phyloP scores from a whole-genome alignment of 53 echinoderm and acorn worm species.

The Arbacia lixula region DNA sequence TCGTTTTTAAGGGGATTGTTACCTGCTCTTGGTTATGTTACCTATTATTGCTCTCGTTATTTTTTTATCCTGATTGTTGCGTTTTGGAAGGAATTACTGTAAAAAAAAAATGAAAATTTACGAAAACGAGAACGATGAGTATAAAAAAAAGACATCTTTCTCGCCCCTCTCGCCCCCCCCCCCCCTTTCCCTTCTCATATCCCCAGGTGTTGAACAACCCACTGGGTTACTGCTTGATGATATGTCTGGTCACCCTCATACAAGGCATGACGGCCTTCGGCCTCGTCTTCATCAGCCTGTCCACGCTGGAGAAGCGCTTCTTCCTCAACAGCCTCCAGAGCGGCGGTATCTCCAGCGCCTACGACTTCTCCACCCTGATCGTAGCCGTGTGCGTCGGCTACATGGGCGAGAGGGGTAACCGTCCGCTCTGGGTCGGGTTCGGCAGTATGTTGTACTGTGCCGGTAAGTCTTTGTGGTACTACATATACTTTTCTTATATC shows the following conservation, averaged over 20 bases:
- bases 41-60: too few relatives aligned
- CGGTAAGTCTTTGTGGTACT: constrained; percentile 8
- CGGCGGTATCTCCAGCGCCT: constrained; percentile 80
- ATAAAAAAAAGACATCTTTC: too few relatives aligned
- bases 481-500: too few relatives aligned
- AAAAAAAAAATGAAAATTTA: too few relatives aligned
- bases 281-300: constrained; percentile 73
- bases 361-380: constrained; percentile 79
- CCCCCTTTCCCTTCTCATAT: not conserved
- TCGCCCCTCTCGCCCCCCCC: too few relatives aligned
- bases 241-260: constrained; percentile 69
- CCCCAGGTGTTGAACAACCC: constrained; percentile 67
- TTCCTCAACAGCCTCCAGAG: constrained; percentile 73
- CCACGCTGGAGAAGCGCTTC: constrained; percentile 79
- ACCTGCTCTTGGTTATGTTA: too few relatives aligned
- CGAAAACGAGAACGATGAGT: too few relatives aligned
- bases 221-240: constrained; percentile 67
- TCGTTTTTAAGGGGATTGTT: too few relatives aligned
- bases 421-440: constrained; percentile 74
- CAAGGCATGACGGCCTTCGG: constrained; percentile 88
- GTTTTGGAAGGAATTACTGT: too few relatives aligned
- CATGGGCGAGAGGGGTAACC: constrained; percentile 77
- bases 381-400: constrained; percentile 77
- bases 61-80: too few relatives aligned
- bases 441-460: constrained; percentile 58